Evolutionary conservation across 2,113 vertebrate genomes (phyloP), one percentile per base, ranked within the genome.

Genomic region (Thryonomys swinderianus): DNA sequence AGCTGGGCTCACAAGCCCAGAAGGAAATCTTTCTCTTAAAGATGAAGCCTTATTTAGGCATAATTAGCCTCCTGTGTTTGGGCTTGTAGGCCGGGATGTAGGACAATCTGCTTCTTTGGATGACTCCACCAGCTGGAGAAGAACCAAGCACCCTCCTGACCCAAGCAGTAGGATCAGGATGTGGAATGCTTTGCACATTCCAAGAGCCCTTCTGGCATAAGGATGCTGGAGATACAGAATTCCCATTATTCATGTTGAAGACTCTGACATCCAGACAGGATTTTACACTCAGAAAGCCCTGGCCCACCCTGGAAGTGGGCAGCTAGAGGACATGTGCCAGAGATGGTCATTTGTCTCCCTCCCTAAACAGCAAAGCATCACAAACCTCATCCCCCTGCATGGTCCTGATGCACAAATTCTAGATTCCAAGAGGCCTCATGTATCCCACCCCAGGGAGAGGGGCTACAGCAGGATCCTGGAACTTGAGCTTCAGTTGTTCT

Each of bases 41-140:
- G 82, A 85, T 45, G 57, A 51, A 64, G 71, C 95, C 90, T 95
- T 92, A 92, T 90, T 74, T 78, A 91, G 95, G 45, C 82, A 95
- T 86, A 69, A 90, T 88, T 74, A 82, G 37, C 23, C n/a, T 76
- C 8, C 51, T 88, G 2, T 81, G 59, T 95, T 95, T 92, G 85
- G 80, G 85, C 17, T 48, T 91, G 18, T 7, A 45, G 37, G 11
- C 37, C 61, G 80, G 61, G 57, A 34, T 48, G 3, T 42, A 64
- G 73, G 73, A 48, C 57, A 81, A n/a, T 79, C 71, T 92, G 78
- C 61, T 90, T 93, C 79, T 91, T 76, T 90, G 89, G 94, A 83
- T 93, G 88, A 83, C 81, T 94, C 64, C 40, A 78, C 55, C 48
- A 83, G 37, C 67, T 92, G 88, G 85, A 91, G 53, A 86, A 32